Conservation (phyloP, 2,888 invertebrate genomes). For the Ephialtes manifestator region DNA sequence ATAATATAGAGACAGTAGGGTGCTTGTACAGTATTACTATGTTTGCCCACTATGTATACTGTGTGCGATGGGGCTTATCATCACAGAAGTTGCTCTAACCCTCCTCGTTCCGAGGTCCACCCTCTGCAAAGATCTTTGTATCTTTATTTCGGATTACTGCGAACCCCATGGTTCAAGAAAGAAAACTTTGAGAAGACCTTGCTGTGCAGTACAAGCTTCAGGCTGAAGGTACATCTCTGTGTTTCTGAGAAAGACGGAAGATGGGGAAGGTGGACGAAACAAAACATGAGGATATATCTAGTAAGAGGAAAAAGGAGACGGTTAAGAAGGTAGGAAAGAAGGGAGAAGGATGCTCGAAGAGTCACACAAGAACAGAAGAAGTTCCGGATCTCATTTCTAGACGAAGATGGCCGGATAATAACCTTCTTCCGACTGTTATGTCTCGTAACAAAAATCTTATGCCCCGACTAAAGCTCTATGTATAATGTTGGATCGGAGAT, state of each 20-base stretch:
- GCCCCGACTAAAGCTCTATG: conserved; percentile 15
- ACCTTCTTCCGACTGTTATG: conserved; percentile 74
- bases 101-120: neutral
- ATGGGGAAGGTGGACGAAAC: conserved; percentile 40
- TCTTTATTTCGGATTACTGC: conserved; percentile 64
- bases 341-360: conserved; percentile 28
- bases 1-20: conserved; percentile 4
- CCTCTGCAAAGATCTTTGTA: conserved; percentile 54
- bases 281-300: conserved; percentile 47
- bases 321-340: conserved; percentile 4
- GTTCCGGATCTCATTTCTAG: conserved; percentile 62
- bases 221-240: neutral
- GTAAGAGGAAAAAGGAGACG: conserved; percentile 26
- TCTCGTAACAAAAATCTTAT: conserved; percentile 73
- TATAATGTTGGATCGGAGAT: conserved; percentile 34
- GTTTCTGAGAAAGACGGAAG: neutral
- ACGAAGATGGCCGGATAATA: conserved; percentile 76
- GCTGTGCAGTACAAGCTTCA: conserved; percentile 8
- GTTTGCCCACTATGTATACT: conserved; percentile 32
- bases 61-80: conserved; percentile 52
- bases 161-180: conserved; percentile 37
- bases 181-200: conserved; percentile 35
- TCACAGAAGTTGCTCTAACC: conserved; percentile 41
- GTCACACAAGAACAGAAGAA: conserved; percentile 47
- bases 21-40: conserved; percentile 37